Conservation (phyloP, 1,140 invertebrate genomes). For the Cyrtorhinus lividipennis region DNA sequence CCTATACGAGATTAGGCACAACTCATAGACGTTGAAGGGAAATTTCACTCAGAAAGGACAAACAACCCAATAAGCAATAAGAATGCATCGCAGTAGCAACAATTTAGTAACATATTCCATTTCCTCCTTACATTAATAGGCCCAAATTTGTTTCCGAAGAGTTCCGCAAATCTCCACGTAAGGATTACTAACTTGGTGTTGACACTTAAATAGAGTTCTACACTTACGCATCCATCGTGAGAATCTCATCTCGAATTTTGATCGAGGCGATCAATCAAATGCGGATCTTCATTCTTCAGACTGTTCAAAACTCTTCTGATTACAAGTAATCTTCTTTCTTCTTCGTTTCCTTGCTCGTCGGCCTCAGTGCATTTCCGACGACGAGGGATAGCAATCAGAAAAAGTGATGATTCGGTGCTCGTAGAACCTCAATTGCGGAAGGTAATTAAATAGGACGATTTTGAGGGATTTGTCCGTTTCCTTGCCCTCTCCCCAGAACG, state of each 20-base stretch:
- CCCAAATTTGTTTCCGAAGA: no score
- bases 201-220: no score
- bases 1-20: no score
- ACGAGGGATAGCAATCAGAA: background rate
- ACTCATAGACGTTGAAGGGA: no score
- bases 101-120: no score
- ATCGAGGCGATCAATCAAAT: background rate
- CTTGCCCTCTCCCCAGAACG: background rate
- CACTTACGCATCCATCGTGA: background rate
- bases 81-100: no score
- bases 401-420: background rate
- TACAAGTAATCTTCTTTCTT: background rate
- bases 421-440: background rate
- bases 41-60: no score
- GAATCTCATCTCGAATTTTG: background rate
- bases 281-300: background rate
- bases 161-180: no score
- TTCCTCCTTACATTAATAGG: no score
- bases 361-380: background rate
- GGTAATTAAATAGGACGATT: background rate
- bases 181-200: no score
- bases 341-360: background rate
- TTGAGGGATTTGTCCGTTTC: background rate
- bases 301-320: background rate
- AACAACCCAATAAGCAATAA: no score